These are phyloP conservation scores for Tachina fera DNA, from an alignment of 2,888 invertebrate species.

Conservation along the genomic window DNA sequence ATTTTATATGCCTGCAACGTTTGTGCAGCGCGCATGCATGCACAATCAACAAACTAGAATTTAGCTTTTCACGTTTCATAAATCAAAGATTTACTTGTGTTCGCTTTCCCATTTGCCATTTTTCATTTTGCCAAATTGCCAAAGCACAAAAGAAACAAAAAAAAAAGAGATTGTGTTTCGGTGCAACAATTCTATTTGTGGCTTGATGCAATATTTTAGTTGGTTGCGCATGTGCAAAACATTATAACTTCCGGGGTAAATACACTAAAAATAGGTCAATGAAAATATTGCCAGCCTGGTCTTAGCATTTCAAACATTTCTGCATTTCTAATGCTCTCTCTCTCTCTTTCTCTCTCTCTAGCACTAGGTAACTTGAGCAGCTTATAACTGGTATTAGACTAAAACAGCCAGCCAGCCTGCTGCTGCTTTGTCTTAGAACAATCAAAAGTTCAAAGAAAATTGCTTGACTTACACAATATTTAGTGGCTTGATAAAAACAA, in stretches of 20 bases:
- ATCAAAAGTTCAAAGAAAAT: conserved; percentile 66
- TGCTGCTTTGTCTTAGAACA: conserved; percentile 44
- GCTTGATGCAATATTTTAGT: conserved; percentile 53
- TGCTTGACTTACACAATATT: conserved; percentile 56
- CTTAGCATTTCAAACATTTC: conserved; percentile 36
- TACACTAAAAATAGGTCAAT: conserved; percentile 75
- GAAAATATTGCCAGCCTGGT: conserved; percentile 68
- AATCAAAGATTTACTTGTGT: conserved; percentile 49
- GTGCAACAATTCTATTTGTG: conserved; percentile 60
- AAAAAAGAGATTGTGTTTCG: conserved; percentile 56
- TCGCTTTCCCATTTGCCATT: conserved; percentile 36
- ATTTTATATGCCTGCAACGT: conserved; percentile 50
- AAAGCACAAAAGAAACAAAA: conserved; percentile 5
- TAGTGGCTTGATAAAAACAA: conserved; percentile 30
- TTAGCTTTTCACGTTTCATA: conserved; percentile 50
- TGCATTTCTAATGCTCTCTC: conserved; percentile 37
- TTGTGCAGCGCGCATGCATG: conserved; percentile 42
- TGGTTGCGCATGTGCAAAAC: conserved; percentile 72
- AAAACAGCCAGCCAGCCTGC: no score
- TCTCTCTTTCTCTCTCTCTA: conserved; percentile 10
- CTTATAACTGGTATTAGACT: conserved; percentile 17
- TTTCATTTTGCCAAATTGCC: conserved; percentile 55
- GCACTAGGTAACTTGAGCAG: conserved; percentile 13
- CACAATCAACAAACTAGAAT: conserved; percentile 46
- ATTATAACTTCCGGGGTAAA: conserved; percentile 75